Evolutionary conservation across 53 echinoderm and acorn worm species (phyloP), one percentile per base, ranked within the genome.

Genomic region (Astropecten irregularis): DNA sequence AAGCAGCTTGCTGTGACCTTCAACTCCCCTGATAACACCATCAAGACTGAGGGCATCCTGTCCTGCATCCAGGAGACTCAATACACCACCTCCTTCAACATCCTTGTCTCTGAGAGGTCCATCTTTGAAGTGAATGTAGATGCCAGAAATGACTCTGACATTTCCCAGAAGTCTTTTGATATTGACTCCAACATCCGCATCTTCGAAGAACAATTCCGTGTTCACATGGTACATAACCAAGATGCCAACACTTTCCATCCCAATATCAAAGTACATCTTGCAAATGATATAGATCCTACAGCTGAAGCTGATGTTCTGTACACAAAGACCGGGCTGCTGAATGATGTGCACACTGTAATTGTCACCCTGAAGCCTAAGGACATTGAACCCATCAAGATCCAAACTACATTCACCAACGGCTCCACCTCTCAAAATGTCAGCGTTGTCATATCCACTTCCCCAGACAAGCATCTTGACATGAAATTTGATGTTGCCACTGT

Each of bases 1-100:
- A 44, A 79, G 33, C 42, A 7, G 10, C 47, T 33, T 19, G 31
- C 38, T 3, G 37, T 79, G 19, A 47, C 62, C 19, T 48, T 79
- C 62, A 42, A 4, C 79, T 79, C 79, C 31, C 79, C 79, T 0
- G 79, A 79, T 19, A 79, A 62, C 62, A 61, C 48, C 16, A 79
- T 79, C 79, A 59, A 29, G 62, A 48, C 79, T 2, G 79, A 79
- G 19, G 13, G 29, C 79, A 48, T 46, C 42, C 18, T 79, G 11
- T 30, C 35, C 46, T 79, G 48, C 79, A 47, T 47, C 79, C 15
- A 29, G 32, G 27, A 0, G 14, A 32, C 31, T 22, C 11, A 37
- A 16, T 33, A 60, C 16, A 46, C 44, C 38, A 31, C 62, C 6
- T 6, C 61, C 11, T 27, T 62, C 47, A 26, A 29, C 21, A 4